Base-by-base conservation (phyloP, 2,113 vertebrate species). In the Ageneiosus marmoratus region DNA sequence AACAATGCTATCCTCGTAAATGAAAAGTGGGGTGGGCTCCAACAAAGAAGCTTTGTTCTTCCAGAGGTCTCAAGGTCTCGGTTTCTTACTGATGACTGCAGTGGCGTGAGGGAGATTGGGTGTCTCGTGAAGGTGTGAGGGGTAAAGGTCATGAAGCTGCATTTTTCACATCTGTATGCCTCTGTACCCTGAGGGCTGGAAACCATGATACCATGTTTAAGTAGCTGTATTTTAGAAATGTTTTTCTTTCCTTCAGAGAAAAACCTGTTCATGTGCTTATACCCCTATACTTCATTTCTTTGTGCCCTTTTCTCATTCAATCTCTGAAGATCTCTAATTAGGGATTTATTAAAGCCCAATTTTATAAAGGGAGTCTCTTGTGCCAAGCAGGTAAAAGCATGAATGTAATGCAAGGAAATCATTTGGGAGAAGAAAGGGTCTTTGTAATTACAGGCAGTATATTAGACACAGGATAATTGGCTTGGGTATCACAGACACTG, bases 31-130 rank as follows among this genome's bases (percentile, higher is more conserved):
- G 73, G 84, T 84, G 79, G 29, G 29, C 69, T 44, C 50, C 50
- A 79, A 89, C 88, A 89, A 83, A 82, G 76, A 48, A 77, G 76
- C 88, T 82, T 84, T 88, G 87, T 88, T 88, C 58, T 27, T 41
- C 46, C 77, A 50, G 32, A 63, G 44, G 82, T 74, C 70, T 56
- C 15, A n/a, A 80, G 82, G 81, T 72, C 58, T 48, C 37, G 46
- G 72, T 77, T 87, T 77, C 48, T 41, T 84, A n/a, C 79, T 78
- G 74, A 79, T 55, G 69, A 20, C 60, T 80, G 29, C 62, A 80
- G 60, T 34, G 46, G 48, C 50, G 79, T 79, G 58, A 67, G 70
- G 60, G 72, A 73, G 82, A 69, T 81, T 82, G 77, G 88, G 55
- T 87, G 84, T 77, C 67, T 87, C 86, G n/a, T 83, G 58, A 86